Evolutionary conservation across 1,140 invertebrate genomes (phyloP).

Genomic region (Drosophila novamexicana): DNA sequence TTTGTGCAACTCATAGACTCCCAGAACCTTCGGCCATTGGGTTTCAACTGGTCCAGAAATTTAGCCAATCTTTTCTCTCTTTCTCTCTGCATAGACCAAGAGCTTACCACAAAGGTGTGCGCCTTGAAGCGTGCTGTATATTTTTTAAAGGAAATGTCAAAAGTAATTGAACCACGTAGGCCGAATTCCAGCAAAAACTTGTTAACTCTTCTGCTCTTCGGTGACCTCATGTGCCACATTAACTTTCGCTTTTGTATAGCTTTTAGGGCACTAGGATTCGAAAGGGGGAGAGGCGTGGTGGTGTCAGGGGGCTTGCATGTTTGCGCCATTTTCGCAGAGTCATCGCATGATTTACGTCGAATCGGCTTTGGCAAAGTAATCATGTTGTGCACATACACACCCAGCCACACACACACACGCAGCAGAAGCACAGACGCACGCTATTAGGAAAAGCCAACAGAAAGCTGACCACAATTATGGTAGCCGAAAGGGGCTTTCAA

Average conservation of each 20-base stretch:
- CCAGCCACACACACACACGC: neutral
- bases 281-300: neutral
- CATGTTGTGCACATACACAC: slow-evolving; percentile 45
- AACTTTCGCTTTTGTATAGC: slow-evolving; percentile 64
- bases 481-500: slow-evolving; percentile 67
- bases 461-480: slow-evolving; percentile 69
- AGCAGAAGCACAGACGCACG: slow-evolving; percentile 14
- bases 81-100: neutral
- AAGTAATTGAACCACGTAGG: slow-evolving; percentile 76
- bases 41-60: neutral
- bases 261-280: neutral
- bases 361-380: slow-evolving; percentile 63
- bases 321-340: slow-evolving; percentile 60
- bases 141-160: slow-evolving; percentile 72
- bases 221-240: slow-evolving; percentile 63
- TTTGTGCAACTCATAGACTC: no score
- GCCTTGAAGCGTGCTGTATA: slow-evolving; percentile 56
- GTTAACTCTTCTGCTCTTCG: slow-evolving; percentile 57
- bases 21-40: neutral
- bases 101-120: slow-evolving; percentile 1
- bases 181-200: slow-evolving; percentile 31
- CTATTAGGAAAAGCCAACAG: slow-evolving; percentile 56
- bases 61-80: neutral
- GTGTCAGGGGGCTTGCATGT: slow-evolving; percentile 23
- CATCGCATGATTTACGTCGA: slow-evolving; percentile 77